These are phyloP conservation scores for Caenorhabditis uteleia DNA, from an alignment of 2,888 invertebrate species.

Conservation along the genomic window DNA sequence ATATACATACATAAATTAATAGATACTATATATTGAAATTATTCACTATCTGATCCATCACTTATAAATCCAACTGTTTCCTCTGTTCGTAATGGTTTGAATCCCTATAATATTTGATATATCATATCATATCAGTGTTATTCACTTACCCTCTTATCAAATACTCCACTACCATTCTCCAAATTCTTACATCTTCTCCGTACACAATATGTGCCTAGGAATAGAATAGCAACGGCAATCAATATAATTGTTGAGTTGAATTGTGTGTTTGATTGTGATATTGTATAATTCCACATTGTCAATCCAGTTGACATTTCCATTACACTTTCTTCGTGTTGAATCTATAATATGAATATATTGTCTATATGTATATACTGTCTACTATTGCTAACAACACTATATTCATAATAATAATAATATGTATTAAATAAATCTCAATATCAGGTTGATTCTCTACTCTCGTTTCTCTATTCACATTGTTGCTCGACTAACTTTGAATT, in stretches of 20 bases:
- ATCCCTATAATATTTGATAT: slow-evolving; percentile 51
- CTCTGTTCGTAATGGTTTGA: slow-evolving; percentile 61
- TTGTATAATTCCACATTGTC: slow-evolving; percentile 8
- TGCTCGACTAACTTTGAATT: slow-evolving; percentile 53
- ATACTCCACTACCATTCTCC: slow-evolving; percentile 23
- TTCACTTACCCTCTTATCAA: slow-evolving; percentile 28
- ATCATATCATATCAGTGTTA: background rate
- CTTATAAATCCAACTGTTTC: slow-evolving; percentile 50
- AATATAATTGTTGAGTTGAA: slow-evolving; percentile 19
- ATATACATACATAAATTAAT: slow-evolving; percentile 12
- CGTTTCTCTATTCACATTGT: too few species aligned
- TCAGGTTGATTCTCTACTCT: too few species aligned
- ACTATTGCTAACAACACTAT: background rate
- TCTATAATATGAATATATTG: slow-evolving; percentile 16
- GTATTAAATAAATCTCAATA: background rate
- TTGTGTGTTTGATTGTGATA: slow-evolving; percentile 11
- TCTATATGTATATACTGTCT: too few species aligned
- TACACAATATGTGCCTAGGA: slow-evolving; percentile 23
- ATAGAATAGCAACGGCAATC: slow-evolving; percentile 14
- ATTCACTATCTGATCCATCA: slow-evolving; percentile 49
- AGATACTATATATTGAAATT: slow-evolving; percentile 6
- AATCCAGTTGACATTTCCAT: background rate
- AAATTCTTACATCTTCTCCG: slow-evolving; percentile 21
- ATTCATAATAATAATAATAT: background rate
- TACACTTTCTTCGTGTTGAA: slow-evolving; percentile 35